phyloP scores from a whole-genome alignment of 2,888 invertebrate genomes.

The Spicauda simplicius region DNA sequence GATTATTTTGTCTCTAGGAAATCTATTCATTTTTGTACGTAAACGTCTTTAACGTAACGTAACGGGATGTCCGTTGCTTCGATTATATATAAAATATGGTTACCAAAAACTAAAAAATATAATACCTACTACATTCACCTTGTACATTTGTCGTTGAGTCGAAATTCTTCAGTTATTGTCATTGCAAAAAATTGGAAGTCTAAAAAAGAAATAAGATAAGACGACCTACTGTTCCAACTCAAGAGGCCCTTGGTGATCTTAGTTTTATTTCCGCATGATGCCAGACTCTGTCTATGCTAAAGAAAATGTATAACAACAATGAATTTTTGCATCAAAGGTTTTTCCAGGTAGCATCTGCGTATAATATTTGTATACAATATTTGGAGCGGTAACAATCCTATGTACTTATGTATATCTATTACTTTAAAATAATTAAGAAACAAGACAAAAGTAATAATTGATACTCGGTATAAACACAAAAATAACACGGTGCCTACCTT shows the following conservation, averaged over 20 bases:
- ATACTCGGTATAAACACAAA: too few species aligned
- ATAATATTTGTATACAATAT: too few species aligned
- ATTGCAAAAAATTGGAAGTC: constrained; percentile 21
- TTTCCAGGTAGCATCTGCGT: background rate
- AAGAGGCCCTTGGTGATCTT: constrained; percentile 30
- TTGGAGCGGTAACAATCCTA: too few species aligned
- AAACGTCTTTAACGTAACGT: too few species aligned
- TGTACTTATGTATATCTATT: too few species aligned
- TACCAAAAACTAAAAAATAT: background rate
- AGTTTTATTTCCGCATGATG: constrained; percentile 32
- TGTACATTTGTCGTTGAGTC: background rate
- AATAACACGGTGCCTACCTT: too few species aligned
- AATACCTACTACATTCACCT: background rate
- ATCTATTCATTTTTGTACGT: too few species aligned
- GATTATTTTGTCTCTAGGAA: too few species aligned
- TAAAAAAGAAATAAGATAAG: constrained; percentile 36
- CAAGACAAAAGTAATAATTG: too few species aligned
- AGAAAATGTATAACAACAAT: constrained; percentile 5
- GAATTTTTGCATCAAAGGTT: constrained; percentile 5
- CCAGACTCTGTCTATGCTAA: constrained; percentile 9
- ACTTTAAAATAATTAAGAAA: too few species aligned
- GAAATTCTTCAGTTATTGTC: constrained; percentile 26
- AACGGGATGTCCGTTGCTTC: too few species aligned
- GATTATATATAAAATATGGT: background rate
- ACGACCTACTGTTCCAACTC: constrained; percentile 34